These are phyloP conservation scores for Varroa destructor DNA, from an alignment of 1,140 invertebrate genomes.

Conservation along the genomic window DNA sequence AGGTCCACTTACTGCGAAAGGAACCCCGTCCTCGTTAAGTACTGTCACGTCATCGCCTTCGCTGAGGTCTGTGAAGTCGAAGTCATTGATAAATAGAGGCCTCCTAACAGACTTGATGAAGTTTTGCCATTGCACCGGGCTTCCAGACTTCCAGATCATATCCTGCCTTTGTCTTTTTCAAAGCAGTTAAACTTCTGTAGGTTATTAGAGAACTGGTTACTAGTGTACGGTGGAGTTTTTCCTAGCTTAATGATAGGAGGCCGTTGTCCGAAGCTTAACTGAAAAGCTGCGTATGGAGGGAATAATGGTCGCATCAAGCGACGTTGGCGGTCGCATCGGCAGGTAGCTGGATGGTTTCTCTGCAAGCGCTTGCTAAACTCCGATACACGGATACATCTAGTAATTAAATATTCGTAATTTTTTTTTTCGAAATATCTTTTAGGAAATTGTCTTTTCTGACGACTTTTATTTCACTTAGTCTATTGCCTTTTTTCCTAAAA, in stretches of 20 bases:
- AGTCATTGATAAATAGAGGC: conserved; percentile 75
- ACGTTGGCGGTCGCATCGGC: conserved; percentile 6
- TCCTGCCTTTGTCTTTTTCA: conserved; percentile 29
- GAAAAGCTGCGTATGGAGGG: neutral
- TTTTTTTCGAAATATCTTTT: too few species aligned
- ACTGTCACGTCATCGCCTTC: conserved; percentile 51
- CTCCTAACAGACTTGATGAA: conserved; percentile 63
- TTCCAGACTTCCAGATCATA: conserved; percentile 29
- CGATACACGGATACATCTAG: too few species aligned
- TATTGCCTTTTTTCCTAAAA: too few species aligned
- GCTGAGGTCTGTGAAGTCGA: conserved; percentile 83
- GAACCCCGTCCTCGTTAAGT: conserved; percentile 30
- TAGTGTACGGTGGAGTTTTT: neutral
- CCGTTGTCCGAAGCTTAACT: neutral
- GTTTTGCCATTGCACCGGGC: conserved; percentile 72
- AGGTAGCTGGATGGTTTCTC: neutral
- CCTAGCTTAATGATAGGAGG: neutral
- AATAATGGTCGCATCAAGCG: conserved; percentile 1
- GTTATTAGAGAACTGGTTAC: conserved; percentile 12
- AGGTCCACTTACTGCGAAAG: conserved; percentile 39
- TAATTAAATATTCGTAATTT: too few species aligned
- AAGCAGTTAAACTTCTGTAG: neutral
- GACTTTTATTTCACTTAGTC: too few species aligned
- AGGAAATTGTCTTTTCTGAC: too few species aligned
- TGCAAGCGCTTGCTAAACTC: neutral